phyloP scores from a whole-genome alignment of 2,113 vertebrate species.

The Clarias magur region DNA sequence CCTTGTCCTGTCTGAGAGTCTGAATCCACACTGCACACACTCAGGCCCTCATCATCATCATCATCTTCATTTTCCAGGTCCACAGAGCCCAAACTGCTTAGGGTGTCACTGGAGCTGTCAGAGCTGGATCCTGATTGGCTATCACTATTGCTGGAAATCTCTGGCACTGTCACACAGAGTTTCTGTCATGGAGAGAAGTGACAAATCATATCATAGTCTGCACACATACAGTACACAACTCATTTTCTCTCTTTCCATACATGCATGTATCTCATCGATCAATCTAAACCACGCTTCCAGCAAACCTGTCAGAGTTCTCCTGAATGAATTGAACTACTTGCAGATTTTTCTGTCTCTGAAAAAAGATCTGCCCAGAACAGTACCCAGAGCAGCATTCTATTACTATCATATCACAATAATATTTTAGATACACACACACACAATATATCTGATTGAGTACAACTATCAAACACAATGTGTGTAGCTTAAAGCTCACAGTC shows the following conservation, averaged over 20 bases:
- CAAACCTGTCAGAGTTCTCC: conserved; percentile 23
- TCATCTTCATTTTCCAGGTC: conserved; percentile 81
- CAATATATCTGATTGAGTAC: not conserved
- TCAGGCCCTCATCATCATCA: conserved; percentile 81
- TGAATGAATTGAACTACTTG: conserved; percentile 18
- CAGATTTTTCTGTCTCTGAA: conserved; percentile 15
- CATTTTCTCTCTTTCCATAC: not conserved
- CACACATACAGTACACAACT: conserved; percentile 8
- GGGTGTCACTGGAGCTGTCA: conserved; percentile 85
- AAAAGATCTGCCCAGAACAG: not conserved
- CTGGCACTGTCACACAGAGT: conserved; percentile 79
- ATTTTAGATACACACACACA: not conserved
- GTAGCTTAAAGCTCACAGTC: not conserved
- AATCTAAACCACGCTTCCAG: conserved; percentile 26
- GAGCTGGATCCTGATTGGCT: conserved; percentile 89
- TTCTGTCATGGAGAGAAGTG: conserved; percentile 67
- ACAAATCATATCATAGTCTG: conserved; percentile 32
- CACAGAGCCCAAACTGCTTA: conserved; percentile 87
- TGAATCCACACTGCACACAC: conserved; percentile 85
- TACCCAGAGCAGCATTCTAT: not conserved
- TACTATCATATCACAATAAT: not conserved
- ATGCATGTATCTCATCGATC: conserved; percentile 22
- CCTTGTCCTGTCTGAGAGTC: conserved; percentile 81
- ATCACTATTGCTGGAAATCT: conserved; percentile 87
- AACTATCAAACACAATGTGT: not conserved